Conservation (phyloP, 2,113 vertebrate species). For the Dryoscopus gambensis region DNA sequence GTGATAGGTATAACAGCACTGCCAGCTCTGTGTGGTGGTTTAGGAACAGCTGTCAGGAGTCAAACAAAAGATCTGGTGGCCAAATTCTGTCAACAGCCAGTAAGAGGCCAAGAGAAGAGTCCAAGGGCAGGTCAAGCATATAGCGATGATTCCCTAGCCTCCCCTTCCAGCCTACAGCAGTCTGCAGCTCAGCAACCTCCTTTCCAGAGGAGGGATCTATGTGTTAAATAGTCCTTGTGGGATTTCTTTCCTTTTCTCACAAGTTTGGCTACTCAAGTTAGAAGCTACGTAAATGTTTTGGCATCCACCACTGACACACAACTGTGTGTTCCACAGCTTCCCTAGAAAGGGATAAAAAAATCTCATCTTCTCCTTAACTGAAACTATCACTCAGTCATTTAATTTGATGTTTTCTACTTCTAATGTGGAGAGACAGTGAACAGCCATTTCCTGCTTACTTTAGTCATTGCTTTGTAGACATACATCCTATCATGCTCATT, state of each 20-base stretch:
- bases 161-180: neutral
- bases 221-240: neutral
- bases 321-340: neutral
- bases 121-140: constrained; percentile 9
- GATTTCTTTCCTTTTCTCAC: neutral
- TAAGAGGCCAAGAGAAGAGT: constrained; percentile 5
- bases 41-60: neutral
- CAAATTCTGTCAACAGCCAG: constrained; percentile 23
- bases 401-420: neutral
- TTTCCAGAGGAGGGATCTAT: constrained; percentile 31
- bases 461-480: neutral
- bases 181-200: constrained; percentile 33
- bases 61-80: neutral
- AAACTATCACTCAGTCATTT: neutral
- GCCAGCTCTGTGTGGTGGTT: neutral
- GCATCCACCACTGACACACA: neutral
- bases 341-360: neutral
- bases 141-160: constrained; percentile 9
- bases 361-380: neutral
- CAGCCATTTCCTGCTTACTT: neutral
- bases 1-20: neutral
- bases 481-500: neutral
- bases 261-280: neutral
- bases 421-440: neutral
- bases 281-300: neutral